A percentile compares a stretch with the other conserved stretches of the same genome.
phyloP scores from a whole-genome alignment of 1,140 invertebrate genomes.

The Drosophila littoralis region DNA sequence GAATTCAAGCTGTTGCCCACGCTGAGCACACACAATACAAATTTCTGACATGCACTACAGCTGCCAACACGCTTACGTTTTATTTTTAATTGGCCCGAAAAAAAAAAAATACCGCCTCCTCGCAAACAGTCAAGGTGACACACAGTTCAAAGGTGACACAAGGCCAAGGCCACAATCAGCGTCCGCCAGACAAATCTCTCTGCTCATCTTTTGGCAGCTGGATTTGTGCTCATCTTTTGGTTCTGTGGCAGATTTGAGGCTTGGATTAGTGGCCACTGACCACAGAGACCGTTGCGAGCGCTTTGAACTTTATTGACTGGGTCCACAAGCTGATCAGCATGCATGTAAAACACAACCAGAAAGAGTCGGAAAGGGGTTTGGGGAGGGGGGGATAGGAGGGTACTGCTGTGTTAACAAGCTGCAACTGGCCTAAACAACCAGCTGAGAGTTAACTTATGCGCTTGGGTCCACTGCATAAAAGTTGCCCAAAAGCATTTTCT shows the following conservation, averaged over 20 bases:
- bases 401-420: slow-evolving; percentile 11
- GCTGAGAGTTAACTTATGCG: slow-evolving; percentile 34
- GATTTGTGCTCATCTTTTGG: neutral
- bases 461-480: slow-evolving; percentile 48
- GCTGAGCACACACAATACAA: neutral
- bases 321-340: slow-evolving; percentile 27
- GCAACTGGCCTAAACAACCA: slow-evolving; percentile 36
- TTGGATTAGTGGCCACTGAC: neutral
- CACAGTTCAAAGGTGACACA: slow-evolving; percentile 66
- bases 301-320: slow-evolving; percentile 71
- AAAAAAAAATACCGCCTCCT: neutral
- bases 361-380: neutral
- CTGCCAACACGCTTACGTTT: slow-evolving; percentile 10
- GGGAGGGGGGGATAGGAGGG: neutral
- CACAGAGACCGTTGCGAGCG: slow-evolving; percentile 11
- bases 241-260: slow-evolving; percentile 22
- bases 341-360: slow-evolving; percentile 23
- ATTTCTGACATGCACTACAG: neutral
- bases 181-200: slow-evolving; percentile 25
- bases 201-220: neutral
- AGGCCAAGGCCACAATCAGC: slow-evolving; percentile 41
- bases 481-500: slow-evolving; percentile 77
- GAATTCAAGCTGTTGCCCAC: slow-evolving; percentile 37
- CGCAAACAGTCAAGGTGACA: too few species aligned
- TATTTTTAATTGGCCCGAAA: slow-evolving; percentile 30